Percentiles rank a stretch among this genome's conserved stretches.
Evolutionary conservation across 2,888 invertebrate species (phyloP).

Genomic region (Gymnoscelis rufifasciata): DNA sequence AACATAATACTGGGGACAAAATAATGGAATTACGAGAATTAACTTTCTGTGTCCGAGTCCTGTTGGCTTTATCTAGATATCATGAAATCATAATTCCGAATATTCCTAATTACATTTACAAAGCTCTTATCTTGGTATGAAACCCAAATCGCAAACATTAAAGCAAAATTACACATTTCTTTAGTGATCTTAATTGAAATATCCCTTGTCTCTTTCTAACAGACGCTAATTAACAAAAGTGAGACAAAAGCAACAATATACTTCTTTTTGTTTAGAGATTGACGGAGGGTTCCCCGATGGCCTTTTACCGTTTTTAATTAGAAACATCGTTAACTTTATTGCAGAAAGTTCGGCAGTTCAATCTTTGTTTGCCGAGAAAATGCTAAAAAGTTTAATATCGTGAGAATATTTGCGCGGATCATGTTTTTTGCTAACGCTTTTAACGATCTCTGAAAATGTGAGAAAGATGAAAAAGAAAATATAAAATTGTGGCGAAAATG

Average conservation of each 20-base stretch:
- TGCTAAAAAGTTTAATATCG: slow-evolving; percentile 43
- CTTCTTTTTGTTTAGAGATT: slow-evolving; percentile 44
- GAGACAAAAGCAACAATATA: slow-evolving; percentile 32
- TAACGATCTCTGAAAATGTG: slow-evolving; percentile 16
- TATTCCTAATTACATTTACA: no score
- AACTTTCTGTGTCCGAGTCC: no score
- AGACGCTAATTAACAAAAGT: slow-evolving; percentile 31
- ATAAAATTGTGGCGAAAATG: slow-evolving; percentile 6
- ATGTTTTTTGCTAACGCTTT: slow-evolving; percentile 22
- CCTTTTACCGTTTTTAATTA: slow-evolving; percentile 43
- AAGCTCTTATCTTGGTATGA: slow-evolving; percentile 29
- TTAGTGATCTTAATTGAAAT: slow-evolving; percentile 45
- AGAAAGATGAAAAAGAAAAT: slow-evolving; percentile 14
- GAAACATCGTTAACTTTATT: slow-evolving; percentile 40
- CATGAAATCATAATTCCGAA: no score
- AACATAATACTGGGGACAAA: no score
- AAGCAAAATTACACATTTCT: slow-evolving; percentile 46
- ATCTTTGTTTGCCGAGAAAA: slow-evolving; percentile 42
- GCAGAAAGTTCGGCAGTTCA: slow-evolving; percentile 37
- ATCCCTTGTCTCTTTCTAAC: slow-evolving; percentile 32
- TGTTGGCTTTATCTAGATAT: no score
- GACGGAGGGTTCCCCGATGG: slow-evolving; percentile 40
- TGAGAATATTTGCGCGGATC: slow-evolving; percentile 25
- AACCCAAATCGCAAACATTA: slow-evolving; percentile 33
- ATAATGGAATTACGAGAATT: no score